These are phyloP conservation scores for Xestia c-nigrum DNA, from an alignment of 2,888 invertebrate species.

Conservation along the genomic window DNA sequence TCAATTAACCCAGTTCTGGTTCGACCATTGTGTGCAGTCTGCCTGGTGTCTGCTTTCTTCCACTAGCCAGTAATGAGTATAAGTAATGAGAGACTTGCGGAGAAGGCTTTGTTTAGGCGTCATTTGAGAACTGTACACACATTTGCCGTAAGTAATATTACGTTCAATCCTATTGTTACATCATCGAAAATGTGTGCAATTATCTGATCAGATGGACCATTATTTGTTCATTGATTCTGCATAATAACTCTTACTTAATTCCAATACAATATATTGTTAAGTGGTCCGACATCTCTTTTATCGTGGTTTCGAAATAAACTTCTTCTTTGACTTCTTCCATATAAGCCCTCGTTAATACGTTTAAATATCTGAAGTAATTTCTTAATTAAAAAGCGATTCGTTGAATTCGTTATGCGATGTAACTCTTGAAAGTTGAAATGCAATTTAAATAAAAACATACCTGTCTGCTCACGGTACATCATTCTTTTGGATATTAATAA, in stretches of 20 bases:
- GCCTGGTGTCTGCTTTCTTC: conserved; percentile 89
- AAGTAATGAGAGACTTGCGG: conserved; percentile 81
- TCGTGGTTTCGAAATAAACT: conserved; percentile 1
- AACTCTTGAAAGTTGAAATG: conserved; percentile 12
- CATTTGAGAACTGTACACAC: conserved; percentile 81
- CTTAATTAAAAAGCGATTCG: conserved; percentile 9
- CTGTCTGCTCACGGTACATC: conserved; percentile 7
- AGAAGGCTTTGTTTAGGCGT: conserved; percentile 79
- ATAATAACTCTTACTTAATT: conserved; percentile 29
- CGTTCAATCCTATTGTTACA: conserved; percentile 70
- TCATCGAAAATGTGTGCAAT: conserved; percentile 61
- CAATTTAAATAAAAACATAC: background rate
- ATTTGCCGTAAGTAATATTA: conserved; percentile 74
- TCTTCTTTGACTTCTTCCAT: background rate
- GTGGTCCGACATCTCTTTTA: background rate
- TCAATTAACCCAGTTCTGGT: conserved; percentile 88
- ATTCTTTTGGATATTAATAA: conserved; percentile 8
- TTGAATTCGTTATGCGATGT: conserved; percentile 16
- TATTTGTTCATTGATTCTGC: conserved; percentile 40
- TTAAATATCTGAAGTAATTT: conserved; percentile 10
- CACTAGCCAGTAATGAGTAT: conserved; percentile 81
- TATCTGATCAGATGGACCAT: conserved; percentile 42
- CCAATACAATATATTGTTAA: conserved; percentile 20
- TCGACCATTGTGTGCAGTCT: conserved; percentile 86
- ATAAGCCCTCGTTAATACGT: conserved; percentile 12